Conservation (phyloP, 2,113 vertebrate genomes). For the Patagioenas fasciata region DNA sequence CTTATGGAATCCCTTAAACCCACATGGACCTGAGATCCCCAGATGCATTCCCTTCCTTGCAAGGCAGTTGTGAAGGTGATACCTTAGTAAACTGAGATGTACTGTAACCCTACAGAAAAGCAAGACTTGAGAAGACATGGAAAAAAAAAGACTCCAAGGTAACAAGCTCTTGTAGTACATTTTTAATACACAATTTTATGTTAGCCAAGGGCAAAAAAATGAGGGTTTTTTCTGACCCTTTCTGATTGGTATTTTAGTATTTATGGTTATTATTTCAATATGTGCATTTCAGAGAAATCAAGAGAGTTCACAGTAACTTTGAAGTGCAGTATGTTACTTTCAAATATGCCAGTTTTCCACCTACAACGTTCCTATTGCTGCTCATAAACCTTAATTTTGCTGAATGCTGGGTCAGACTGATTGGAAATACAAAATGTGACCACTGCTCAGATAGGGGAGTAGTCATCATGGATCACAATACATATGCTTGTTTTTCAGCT, state of each 20-base stretch:
- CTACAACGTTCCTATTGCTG: neutral
- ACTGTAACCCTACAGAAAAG: neutral
- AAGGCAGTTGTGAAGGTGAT: neutral
- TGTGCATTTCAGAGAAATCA: neutral
- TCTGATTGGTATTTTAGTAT: neutral
- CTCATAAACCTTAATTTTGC: neutral
- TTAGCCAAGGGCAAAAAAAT: neutral
- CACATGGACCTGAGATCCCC: neutral
- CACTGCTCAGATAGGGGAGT: neutral
- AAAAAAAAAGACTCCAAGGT: neutral
- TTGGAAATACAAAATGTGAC: neutral
- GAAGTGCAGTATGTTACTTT: neutral
- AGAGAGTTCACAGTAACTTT: neutral
- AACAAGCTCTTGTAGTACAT: neutral
- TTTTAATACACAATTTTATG: neutral
- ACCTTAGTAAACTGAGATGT: neutral
- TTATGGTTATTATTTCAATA: neutral
- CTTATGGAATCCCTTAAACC: neutral
- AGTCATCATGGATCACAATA: neutral
- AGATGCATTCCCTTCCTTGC: neutral
- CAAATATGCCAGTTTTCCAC: neutral
- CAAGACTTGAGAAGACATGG: neutral
- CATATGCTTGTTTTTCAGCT: neutral
- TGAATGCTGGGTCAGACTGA: neutral
- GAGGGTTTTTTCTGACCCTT: neutral